These are phyloP conservation scores for Ctenomys sociabilis DNA, from an alignment of 2,113 vertebrate species.

Conservation along the genomic window DNA sequence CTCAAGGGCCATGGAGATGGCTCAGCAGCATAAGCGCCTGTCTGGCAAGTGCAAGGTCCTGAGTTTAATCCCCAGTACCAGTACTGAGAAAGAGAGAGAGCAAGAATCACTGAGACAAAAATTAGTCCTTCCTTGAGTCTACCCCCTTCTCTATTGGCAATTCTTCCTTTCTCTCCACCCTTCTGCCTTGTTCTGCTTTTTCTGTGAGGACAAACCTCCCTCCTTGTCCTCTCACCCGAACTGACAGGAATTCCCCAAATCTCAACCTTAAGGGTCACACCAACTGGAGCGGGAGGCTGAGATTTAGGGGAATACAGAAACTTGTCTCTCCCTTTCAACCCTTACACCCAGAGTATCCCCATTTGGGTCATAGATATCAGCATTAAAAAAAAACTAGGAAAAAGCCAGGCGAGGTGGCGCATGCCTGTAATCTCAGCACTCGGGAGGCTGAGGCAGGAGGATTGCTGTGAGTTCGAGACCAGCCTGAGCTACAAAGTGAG, in stretches of 20 bases:
- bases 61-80: not conserved
- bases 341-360: no score
- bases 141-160: not conserved
- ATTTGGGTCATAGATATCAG: not conserved
- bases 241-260: no score
- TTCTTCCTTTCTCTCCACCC: fast-evolving
- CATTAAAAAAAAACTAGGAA: no score
- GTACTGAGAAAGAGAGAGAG: no score
- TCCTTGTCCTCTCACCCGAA: not conserved
- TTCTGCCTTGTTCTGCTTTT: not conserved
- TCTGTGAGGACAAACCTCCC: not conserved
- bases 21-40: no score
- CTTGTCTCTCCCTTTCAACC: not conserved
- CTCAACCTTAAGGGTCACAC: not conserved
- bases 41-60: no score
- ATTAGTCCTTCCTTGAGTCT: not conserved
- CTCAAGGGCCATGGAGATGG: no score
- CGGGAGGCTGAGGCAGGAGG: no score
- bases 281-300: not conserved
- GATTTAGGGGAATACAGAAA: not conserved
- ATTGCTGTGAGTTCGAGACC: no score
- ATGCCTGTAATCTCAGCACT: no score
- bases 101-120: not conserved
- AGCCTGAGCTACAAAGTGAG: no score
- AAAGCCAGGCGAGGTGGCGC: no score